Evolutionary conservation across 1,140 invertebrate species (phyloP).

Genomic region (Odontomachus brunneus): DNA sequence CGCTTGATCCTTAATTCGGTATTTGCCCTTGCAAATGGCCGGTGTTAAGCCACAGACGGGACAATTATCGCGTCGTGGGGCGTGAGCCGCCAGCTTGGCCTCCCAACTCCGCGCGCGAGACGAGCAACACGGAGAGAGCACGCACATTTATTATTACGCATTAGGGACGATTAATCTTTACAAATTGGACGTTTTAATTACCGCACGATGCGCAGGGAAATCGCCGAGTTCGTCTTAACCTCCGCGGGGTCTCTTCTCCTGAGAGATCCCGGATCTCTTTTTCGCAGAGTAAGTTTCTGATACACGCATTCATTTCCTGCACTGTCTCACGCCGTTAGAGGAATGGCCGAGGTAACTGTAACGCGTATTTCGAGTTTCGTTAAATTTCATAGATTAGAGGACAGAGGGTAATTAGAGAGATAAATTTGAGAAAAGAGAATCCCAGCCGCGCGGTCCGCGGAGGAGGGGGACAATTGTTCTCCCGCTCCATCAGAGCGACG

Average conservation of each 20-base stretch:
- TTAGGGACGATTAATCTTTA: slow-evolving; percentile 57
- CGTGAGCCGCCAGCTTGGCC: slow-evolving; percentile 10
- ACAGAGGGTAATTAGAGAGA: no score
- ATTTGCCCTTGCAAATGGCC: slow-evolving; percentile 52
- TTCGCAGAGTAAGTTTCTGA: no score
- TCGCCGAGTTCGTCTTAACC: slow-evolving; percentile 26
- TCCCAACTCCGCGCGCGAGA: background rate
- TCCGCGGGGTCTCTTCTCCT: no score
- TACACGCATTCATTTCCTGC: no score
- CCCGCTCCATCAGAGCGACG: no score
- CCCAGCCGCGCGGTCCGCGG: no score
- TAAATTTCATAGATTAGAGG: no score
- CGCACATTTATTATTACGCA: slow-evolving; percentile 53
- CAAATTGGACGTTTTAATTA: slow-evolving; percentile 55
- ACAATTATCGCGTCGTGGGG: slow-evolving; percentile 54
- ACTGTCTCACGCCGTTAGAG: no score
- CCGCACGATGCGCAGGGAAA: background rate
- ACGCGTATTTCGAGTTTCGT: no score
- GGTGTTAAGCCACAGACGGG: slow-evolving; percentile 46
- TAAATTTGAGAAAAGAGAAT: no score
- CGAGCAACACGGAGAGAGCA: background rate
- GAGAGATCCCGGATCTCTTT: no score
- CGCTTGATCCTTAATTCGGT: slow-evolving; percentile 52
- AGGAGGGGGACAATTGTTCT: background rate
- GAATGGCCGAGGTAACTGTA: no score